Base-by-base conservation (phyloP, 2,113 vertebrate species). In the Anolis sagrei region DNA sequence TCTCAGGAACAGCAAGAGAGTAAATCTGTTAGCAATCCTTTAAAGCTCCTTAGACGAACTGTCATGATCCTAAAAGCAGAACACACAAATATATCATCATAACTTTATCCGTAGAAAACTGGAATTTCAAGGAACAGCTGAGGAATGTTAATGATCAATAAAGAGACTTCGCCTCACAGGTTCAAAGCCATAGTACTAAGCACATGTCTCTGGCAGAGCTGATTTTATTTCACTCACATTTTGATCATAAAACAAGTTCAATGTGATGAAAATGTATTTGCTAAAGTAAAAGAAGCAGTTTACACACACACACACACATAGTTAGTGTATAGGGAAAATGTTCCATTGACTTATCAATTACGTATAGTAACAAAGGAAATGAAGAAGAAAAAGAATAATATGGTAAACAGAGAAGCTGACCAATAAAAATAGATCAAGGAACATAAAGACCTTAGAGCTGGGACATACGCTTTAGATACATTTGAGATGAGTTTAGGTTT, bases 61-160 rank as follows among this genome's bases (percentile, higher is more conserved):
- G 76, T 49, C 32, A 73, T 25, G 29, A 13, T 89, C 54, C 75
- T 89, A 78, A 90, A 84, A 90, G 79, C 61, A 90, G 70, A 89
- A 85, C 62, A 9, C 73, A 88, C 75, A 18, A 76, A 82, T 80
- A 86, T 88, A 72, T 77, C 86, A 87, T 70, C 81, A 87, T 81
- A 85, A 86, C 79, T 39, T 88, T 48, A 89, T 1, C 0, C 34
- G 86, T 73, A 94, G 92, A 88, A 79, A 93, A 94, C 80, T 14
- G 11, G 49, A 91, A 94, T 90, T 88, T 93, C 84, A 91, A 92
- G 80, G 79, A 91, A 89, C 84, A 91, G 81, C 66, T 93, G 54
- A 91, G 83, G 91, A 93, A 93, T 91, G 69, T 92, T 88, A 92
- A 87, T 70, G 76, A 94, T 87, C 88, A 88, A 69, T 89, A 93